A percentile compares a stretch with the other conserved stretches of the same genome.
Evolutionary conservation across 2,113 vertebrate genomes (phyloP).

Genomic region (Stigmatopora nigra): DNA sequence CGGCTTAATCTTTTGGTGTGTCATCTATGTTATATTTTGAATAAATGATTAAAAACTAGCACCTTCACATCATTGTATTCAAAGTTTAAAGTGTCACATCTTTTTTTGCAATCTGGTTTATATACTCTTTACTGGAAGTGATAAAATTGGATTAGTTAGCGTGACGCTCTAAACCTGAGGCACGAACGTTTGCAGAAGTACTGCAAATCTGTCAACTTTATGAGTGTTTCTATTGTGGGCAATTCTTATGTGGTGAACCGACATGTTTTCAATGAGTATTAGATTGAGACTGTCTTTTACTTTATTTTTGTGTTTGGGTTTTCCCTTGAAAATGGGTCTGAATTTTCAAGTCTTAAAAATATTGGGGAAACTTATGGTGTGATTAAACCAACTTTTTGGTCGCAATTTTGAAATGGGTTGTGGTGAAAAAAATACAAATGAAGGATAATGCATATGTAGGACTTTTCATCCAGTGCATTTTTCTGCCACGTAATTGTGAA

Average conservation of each 20-base stretch:
- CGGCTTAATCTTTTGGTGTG: no score
- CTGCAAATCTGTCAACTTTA: neutral
- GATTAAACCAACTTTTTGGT: neutral
- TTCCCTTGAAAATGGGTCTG: neutral
- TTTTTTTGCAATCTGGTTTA: no score
- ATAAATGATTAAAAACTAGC: no score
- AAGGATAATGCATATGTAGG: neutral
- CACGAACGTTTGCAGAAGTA: neutral
- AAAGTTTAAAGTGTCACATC: no score
- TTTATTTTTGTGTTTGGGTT: neutral
- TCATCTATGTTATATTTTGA: no score
- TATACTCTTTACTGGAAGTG: no score
- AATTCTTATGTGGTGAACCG: neutral
- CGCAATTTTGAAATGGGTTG: neutral
- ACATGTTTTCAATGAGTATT: slow-evolving; percentile 3
- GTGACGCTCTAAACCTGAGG: no score
- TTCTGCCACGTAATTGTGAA: neutral
- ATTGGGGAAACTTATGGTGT: neutral
- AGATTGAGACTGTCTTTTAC: neutral
- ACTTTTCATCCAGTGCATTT: neutral
- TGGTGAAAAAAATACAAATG: neutral
- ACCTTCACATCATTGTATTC: no score
- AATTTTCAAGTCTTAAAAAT: neutral
- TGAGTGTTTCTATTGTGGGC: neutral
- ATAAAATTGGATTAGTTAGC: no score